Conservation (phyloP, 2,888 invertebrate genomes). For the Folsomia manolachei region DNA sequence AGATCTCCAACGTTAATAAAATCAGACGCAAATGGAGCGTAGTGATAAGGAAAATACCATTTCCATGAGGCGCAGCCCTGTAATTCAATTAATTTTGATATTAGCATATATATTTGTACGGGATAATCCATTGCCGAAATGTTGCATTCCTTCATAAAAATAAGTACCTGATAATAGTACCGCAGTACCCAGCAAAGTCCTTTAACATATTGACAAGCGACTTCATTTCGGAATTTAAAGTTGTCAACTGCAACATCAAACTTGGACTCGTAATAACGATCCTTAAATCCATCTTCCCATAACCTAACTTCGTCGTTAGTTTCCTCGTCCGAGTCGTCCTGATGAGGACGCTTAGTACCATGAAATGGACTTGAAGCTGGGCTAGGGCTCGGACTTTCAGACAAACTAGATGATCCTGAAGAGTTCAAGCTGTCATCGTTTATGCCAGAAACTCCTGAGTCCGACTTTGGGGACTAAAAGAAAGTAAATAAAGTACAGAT, state of each 20-base stretch:
- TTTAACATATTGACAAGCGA: conserved; percentile 89
- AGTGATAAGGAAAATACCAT: conserved; percentile 99
- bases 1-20: conserved; percentile 86
- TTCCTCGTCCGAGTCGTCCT: conserved; percentile 67
- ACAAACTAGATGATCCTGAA: conserved; percentile 14
- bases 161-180: conserved; percentile 94
- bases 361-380: conserved; percentile 22
- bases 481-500: conserved; percentile 1
- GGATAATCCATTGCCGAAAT: not conserved
- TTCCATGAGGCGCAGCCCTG: conserved; percentile 97
- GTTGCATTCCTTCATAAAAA: conserved; percentile 8
- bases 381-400: conserved; percentile 25
- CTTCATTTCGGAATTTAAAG: conserved; percentile 80
- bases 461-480: conserved; percentile 32
- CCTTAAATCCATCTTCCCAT: conserved; percentile 97
- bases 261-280: conserved; percentile 94
- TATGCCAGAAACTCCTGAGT: not conserved
- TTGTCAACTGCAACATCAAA: conserved; percentile 76
- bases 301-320: conserved; percentile 83
- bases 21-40: conserved; percentile 99
- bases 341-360: conserved; percentile 13
- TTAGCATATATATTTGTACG: not conserved
- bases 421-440: conserved; percentile 18
- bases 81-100: not conserved
- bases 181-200: conserved; percentile 97